Percentiles rank a stretch among this genome's conserved stretches.
Evolutionary conservation across 2,888 invertebrate genomes (phyloP).

Genomic region (Adelognathus sp.): DNA sequence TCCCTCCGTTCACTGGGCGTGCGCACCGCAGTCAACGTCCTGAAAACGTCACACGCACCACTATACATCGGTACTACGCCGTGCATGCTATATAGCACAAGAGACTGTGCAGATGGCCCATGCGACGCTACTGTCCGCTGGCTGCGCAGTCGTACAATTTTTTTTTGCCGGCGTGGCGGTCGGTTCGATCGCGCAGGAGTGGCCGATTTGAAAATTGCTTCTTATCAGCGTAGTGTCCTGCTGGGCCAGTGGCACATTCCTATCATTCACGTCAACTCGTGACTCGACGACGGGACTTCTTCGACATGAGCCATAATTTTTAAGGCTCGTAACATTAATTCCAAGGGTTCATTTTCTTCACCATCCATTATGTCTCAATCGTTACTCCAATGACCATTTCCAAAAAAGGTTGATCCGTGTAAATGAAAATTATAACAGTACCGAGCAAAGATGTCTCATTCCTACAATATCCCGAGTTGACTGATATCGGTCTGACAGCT

Average conservation of each 20-base stretch:
- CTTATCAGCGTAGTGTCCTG: constrained; percentile 24
- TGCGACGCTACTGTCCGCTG: constrained; percentile 58
- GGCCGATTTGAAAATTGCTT: constrained; percentile 30
- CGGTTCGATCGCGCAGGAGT: constrained; percentile 17
- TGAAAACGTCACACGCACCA: constrained; percentile 36
- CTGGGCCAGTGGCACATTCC: constrained; percentile 13
- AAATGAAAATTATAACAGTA: too few species aligned
- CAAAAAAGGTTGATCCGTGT: too few species aligned
- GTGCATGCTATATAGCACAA: background rate
- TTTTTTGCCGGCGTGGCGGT: constrained; percentile 22
- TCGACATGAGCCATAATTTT: background rate
- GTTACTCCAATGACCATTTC: too few species aligned
- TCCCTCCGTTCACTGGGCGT: constrained; percentile 68
- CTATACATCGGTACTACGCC: background rate
- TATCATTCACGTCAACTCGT: background rate
- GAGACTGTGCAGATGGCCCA: constrained; percentile 27
- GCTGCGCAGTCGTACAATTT: constrained; percentile 59
- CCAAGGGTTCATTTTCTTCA: too few species aligned
- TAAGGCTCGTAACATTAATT: too few species aligned
- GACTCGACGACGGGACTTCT: background rate
- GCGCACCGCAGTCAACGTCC: constrained; percentile 67
- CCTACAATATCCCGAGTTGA: too few species aligned
- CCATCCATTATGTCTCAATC: too few species aligned
- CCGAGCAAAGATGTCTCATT: too few species aligned
- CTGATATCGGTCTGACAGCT: too few species aligned